Base-by-base conservation (phyloP, 2,797 vertebrate species). In the Clarias platycephalus region DNA sequence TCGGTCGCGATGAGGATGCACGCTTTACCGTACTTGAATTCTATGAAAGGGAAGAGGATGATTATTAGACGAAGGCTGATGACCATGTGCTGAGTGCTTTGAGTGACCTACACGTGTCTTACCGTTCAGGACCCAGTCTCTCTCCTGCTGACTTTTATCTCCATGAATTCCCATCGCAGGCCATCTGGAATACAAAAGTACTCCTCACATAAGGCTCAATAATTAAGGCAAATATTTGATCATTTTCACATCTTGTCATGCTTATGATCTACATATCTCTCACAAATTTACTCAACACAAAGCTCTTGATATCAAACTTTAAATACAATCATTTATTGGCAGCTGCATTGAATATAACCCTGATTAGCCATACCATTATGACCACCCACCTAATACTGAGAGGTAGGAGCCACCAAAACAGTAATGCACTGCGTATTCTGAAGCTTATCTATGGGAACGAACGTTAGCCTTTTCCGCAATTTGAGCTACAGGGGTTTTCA, bases 111-210 rank as follows among this genome's bases (percentile, higher is more conserved):
- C 10, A 1, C n/a, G 68, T 10, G 22, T 84, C 93, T 91, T 90
- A 98, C 97, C 97, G 92, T 98, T 99, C 92, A 99, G 94, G 93
- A 99, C 98, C 97, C 97, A 99, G 93, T 99, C 98, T 88, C 97
- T 94, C 88, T 99, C 98, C 92, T 98, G 97, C 89, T 99, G 97
- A 90, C 97, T 99, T 94, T 99, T 99, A 90, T 98, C 98, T 93
- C 98, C 97, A 90, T 99, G 98, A 89, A 98, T 99, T 90, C 98
- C 97, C 97, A 99, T 99, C 85, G 97, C 97, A 89, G 98, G 98
- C 97, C 98, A 99, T 86, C 98, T 99, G 89, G 66, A 90, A 86
- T 64, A 91, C 78, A 22, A 87, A 5, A 89, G 0, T 1, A 24
- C 84, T 37, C 6, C 40, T 60, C 31, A 71, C 0, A 49, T 71